phyloP scores from a whole-genome alignment of 2,888 invertebrate genomes.

The Bruchidius siliquastri region DNA sequence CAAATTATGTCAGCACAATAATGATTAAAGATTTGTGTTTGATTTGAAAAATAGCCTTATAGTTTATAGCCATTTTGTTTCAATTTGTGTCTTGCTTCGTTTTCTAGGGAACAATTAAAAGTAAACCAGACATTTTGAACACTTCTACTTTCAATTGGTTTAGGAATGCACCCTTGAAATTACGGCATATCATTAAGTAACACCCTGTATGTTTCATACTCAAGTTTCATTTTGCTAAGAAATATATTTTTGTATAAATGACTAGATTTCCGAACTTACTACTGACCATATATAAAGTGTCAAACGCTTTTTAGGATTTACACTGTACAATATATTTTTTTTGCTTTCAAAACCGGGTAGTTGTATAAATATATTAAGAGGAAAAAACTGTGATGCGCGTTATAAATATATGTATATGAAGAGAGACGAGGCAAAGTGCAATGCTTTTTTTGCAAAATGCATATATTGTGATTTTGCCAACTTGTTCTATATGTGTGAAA shows the following conservation, averaged over 20 bases:
- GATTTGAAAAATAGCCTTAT: too few species aligned
- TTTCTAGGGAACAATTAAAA: too few species aligned
- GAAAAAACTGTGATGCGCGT: conserved; percentile 46
- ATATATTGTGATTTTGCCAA: conserved; percentile 46
- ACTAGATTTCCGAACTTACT: background rate
- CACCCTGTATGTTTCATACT: too few species aligned
- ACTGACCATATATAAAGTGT: conserved; percentile 11
- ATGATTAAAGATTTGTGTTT: too few species aligned
- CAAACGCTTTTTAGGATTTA: conserved; percentile 16
- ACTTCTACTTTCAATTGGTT: background rate
- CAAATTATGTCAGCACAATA: too few species aligned
- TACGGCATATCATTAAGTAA: too few species aligned
- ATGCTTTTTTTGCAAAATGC: conserved; percentile 41
- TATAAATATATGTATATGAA: conserved; percentile 28
- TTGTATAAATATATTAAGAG: conserved; percentile 19
- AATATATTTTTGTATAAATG: too few species aligned
- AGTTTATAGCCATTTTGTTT: too few species aligned
- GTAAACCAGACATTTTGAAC: background rate
- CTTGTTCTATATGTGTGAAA: conserved; percentile 44
- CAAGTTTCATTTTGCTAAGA: too few species aligned
- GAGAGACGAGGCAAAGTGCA: conserved; percentile 46
- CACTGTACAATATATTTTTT: conserved; percentile 1
- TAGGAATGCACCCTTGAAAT: too few species aligned
- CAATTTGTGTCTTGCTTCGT: too few species aligned
- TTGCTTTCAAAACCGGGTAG: background rate